phyloP scores from a whole-genome alignment of 2,113 vertebrate genomes.

The Phalacrocorax aristotelis region DNA sequence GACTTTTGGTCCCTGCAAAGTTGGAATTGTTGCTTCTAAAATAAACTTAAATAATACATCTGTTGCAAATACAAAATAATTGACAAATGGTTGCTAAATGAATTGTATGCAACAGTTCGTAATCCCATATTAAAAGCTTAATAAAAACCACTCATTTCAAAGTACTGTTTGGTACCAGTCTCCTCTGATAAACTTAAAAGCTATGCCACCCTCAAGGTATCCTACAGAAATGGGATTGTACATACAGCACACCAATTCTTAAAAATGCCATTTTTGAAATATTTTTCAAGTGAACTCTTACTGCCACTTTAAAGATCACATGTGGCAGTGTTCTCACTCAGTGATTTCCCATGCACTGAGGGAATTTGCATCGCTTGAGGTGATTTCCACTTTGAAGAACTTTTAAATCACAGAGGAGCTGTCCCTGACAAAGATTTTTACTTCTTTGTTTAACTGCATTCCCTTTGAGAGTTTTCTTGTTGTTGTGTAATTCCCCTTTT shows the following conservation, averaged over 20 bases:
- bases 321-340: neutral
- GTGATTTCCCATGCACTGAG: neutral
- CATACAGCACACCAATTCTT: neutral
- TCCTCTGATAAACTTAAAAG: neutral
- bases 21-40: neutral
- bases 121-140: neutral
- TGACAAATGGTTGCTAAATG: neutral
- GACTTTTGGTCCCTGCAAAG: neutral
- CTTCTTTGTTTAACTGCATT: constrained; percentile 55
- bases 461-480: constrained; percentile 55
- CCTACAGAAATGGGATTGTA: neutral
- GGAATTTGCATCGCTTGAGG: constrained; percentile 63
- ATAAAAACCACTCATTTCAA: neutral
- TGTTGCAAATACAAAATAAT: neutral
- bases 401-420: constrained; percentile 51
- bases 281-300: constrained; percentile 21
- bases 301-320: constrained; percentile 49
- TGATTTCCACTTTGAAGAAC: constrained; percentile 63
- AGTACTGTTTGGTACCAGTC: neutral
- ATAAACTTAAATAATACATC: neutral
- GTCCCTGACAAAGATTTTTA: constrained; percentile 58
- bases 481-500: constrained; percentile 62
- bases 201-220: neutral
- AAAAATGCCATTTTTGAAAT: neutral
- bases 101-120: neutral